Evolutionary conservation across 2,797 vertebrate species (phyloP).

Genomic region (Kryptopterus vitreolus): DNA sequence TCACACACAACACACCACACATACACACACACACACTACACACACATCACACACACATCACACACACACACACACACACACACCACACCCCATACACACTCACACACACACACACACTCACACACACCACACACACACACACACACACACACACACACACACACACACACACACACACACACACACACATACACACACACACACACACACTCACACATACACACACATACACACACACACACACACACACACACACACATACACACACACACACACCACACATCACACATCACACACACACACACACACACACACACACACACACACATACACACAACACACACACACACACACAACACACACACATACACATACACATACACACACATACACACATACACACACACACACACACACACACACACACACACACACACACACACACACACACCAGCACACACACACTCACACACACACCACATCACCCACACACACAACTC

Average conservation of each 20-base stretch:
- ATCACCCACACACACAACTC: too few species aligned
- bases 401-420: conserved; percentile 5
- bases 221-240: neutral
- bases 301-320: conserved; percentile 8
- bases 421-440: conserved; percentile 1
- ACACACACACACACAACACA: conserved; percentile 3
- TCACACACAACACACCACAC: conserved; percentile 2
- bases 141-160: conserved; percentile 5
- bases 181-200: conserved; percentile 1
- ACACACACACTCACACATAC: conserved; percentile 10
- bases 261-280: conserved; percentile 9
- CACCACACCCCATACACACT: conserved; percentile 14
- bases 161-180: conserved; percentile 6
- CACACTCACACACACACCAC: conserved; percentile 2
- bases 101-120: conserved; percentile 3
- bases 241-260: conserved; percentile 4
- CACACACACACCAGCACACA: conserved; percentile 6
- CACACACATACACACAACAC: conserved; percentile 3
- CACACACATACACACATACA: neutral
- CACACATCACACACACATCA: conserved; percentile 4
- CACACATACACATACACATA: conserved; percentile 8
- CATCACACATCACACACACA: neutral
- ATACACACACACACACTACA: conserved; percentile 5
- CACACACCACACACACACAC: too few species aligned
- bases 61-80: neutral